Conservation (phyloP, 2,797 vertebrate genomes). For the Ataeniobius toweri region DNA sequence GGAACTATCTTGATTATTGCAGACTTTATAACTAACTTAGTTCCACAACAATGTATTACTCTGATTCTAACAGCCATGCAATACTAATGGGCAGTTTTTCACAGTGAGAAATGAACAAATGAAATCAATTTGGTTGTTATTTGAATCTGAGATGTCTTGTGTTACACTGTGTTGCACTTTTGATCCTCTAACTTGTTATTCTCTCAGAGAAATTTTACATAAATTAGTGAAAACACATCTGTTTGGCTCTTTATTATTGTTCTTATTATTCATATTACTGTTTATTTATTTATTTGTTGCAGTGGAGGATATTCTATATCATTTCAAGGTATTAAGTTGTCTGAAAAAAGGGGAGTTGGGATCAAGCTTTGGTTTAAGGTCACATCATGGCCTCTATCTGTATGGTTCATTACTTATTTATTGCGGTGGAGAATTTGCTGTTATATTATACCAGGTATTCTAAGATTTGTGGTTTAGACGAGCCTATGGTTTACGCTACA, state of each 20-base stretch:
- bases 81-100: conserved; percentile 9
- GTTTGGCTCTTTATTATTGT: conserved; percentile 7
- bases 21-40: not conserved
- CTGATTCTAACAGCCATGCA: conserved; percentile 15
- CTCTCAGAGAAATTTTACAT: conserved; percentile 30
- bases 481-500: not conserved
- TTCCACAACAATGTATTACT: not conserved
- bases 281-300: not conserved
- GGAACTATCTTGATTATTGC: conserved; percentile 1
- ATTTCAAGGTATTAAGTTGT: not conserved
- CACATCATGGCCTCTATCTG: not conserved
- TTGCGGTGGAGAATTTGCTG: not conserved
- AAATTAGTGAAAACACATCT: conserved; percentile 41
- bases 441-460: not conserved
- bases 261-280: no score
- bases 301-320: not conserved
- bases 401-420: no score
- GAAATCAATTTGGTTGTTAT: conserved; percentile 26
- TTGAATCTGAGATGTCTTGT: conserved; percentile 33
- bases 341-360: not conserved
- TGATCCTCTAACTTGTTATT: conserved; percentile 44
- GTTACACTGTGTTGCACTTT: conserved; percentile 49
- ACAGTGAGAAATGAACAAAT: conserved; percentile 28
- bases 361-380: not conserved
- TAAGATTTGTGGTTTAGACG: not conserved